Evolutionary conservation across 2,113 vertebrate genomes (phyloP).

Genomic region (Hiodon tergisus): DNA sequence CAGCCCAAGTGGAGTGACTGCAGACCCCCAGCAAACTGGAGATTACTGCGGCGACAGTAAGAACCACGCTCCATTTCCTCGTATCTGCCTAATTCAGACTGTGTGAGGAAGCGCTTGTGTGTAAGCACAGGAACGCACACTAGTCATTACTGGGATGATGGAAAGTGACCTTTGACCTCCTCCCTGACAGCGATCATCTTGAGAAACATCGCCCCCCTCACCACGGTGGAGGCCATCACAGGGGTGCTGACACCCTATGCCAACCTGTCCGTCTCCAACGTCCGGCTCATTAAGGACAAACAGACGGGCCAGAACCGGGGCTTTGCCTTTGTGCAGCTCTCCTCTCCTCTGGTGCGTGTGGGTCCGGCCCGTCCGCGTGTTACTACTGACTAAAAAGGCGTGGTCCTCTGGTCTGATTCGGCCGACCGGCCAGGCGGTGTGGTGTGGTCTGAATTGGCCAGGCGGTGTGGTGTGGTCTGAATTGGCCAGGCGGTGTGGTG

Average conservation of each 20-base stretch:
- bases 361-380: conserved; percentile 56
- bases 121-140: too few relatives aligned
- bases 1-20: conserved; percentile 65
- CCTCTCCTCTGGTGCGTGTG: conserved; percentile 84
- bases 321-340: conserved; percentile 93
- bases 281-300: conserved; percentile 97
- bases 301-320: conserved; percentile 96
- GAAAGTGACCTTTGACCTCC: not conserved
- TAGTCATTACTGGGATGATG: too few relatives aligned
- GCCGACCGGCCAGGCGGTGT: too few relatives aligned
- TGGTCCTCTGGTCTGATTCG: too few relatives aligned
- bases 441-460: too few relatives aligned
- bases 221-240: conserved; percentile 92
- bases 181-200: conserved; percentile 82
- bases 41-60: conserved; percentile 98
- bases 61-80: conserved; percentile 34
- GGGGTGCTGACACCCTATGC: conserved; percentile 84
- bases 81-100: too few relatives aligned
- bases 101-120: too few relatives aligned
- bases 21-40: conserved; percentile 77
- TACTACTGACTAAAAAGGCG: too few relatives aligned
- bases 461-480: too few relatives aligned
- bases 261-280: conserved; percentile 87
- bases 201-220: conserved; percentile 89
- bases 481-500: too few relatives aligned